Evolutionary conservation across 1,140 invertebrate genomes (phyloP).

Genomic region (Campoletis sonorensis): DNA sequence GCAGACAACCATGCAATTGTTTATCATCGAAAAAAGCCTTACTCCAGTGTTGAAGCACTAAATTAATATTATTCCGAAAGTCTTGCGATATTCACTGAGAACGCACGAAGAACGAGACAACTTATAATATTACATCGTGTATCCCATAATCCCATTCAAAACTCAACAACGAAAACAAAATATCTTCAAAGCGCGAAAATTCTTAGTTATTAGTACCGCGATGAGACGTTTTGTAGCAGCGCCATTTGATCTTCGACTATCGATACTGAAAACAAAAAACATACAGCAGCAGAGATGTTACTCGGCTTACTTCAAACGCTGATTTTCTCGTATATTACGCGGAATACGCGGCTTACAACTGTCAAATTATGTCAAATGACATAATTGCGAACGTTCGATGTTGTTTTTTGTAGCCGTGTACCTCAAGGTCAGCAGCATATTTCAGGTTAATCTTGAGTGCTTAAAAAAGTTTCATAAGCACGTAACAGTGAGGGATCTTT

Average conservation of each 20-base stretch:
- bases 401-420: neutral
- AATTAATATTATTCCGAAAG: neutral
- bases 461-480: neutral
- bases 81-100: neutral
- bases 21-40: neutral
- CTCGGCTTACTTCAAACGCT: too few relatives aligned
- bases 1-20: neutral
- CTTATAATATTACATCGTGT: neutral
- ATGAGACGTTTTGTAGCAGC: neutral
- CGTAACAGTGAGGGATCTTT: neutral
- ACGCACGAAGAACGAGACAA: neutral
- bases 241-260: too few relatives aligned
- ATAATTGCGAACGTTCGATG: too few relatives aligned
- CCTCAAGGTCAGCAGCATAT: neutral
- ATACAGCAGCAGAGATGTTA: too few relatives aligned
- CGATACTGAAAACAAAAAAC: too few relatives aligned
- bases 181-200: neutral
- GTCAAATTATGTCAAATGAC: too few relatives aligned
- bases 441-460: neutral
- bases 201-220: neutral
- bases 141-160: neutral
- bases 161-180: neutral
- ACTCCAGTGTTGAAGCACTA: neutral
- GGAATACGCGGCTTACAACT: too few relatives aligned
- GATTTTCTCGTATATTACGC: too few relatives aligned